phyloP scores from a whole-genome alignment of 2,113 vertebrate species.

The Poecilia latipinna region DNA sequence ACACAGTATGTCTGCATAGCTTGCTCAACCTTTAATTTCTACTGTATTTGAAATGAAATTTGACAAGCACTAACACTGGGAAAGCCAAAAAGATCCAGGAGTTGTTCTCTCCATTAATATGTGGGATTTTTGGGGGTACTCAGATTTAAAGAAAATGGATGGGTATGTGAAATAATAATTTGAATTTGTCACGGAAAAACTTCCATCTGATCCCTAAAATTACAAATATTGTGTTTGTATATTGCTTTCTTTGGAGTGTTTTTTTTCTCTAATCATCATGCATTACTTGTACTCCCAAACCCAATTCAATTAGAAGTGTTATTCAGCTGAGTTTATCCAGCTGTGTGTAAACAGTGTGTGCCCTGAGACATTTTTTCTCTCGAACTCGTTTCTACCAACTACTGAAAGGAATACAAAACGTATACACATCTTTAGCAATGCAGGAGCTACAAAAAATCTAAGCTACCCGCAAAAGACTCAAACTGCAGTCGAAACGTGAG shows the following conservation, averaged over 20 bases:
- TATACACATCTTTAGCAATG: not conserved
- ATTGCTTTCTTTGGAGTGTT: not conserved
- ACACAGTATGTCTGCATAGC: not conserved
- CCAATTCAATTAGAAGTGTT: conserved; percentile 13
- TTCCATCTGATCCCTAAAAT: not conserved
- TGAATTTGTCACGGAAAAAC: not conserved
- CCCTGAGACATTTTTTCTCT: conserved; percentile 16
- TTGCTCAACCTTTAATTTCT: not conserved
- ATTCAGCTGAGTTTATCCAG: conserved; percentile 16
- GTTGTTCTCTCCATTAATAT: not conserved
- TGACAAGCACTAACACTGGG: not conserved
- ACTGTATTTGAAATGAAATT: not conserved
- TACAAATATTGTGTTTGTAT: not conserved
- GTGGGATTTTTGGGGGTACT: not conserved
- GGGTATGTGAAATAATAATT: not conserved
- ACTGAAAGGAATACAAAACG: conserved; percentile 8
- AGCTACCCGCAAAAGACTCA: conserved; percentile 6
- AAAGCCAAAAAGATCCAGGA: not conserved
- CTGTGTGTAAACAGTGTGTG: not conserved
- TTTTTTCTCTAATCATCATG: not conserved
- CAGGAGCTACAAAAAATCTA: conserved; percentile 1
- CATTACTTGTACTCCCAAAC: not conserved
- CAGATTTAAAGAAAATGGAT: not conserved
- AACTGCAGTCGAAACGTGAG: conserved; percentile 28
- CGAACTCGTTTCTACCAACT: not conserved